These are phyloP conservation scores for Artibeus lituratus DNA, from an alignment of 2,797 vertebrate genomes.

Conservation along the genomic window DNA sequence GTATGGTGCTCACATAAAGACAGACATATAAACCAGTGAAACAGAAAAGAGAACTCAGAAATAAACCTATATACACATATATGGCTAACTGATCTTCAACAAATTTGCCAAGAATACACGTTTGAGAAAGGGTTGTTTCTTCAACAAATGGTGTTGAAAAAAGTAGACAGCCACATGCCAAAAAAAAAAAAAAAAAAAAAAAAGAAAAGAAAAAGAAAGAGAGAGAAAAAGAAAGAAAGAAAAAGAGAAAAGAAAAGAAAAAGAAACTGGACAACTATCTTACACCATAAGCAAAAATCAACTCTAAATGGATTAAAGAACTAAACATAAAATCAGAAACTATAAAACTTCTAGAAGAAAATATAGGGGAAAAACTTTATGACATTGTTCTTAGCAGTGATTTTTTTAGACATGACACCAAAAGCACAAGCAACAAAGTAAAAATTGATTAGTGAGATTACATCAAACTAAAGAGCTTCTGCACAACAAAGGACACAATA, in stretches of 20 bases:
- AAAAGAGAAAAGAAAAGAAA: neutral
- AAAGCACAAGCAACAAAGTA: neutral
- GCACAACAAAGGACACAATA: neutral
- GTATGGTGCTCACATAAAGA: neutral
- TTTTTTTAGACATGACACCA: neutral
- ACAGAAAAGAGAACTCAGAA: neutral
- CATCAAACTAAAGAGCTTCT: neutral
- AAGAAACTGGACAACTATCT: neutral
- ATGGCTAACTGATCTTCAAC: neutral
- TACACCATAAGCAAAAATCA: neutral
- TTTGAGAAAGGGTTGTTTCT: neutral
- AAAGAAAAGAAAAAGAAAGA: too few species aligned
- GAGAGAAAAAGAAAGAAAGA: too few species aligned
- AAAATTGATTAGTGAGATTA: neutral
- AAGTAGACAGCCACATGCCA: neutral
- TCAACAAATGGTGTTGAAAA: neutral
- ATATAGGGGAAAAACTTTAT: neutral
- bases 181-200: neutral
- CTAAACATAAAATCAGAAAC: neutral
- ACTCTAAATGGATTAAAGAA: neutral
- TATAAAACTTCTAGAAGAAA: neutral
- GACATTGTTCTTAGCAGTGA: neutral
- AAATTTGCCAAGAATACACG: neutral
- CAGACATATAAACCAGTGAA: neutral
- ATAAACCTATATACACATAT: neutral